A percentile compares a stretch with the other conserved stretches of the same genome.
These are phyloP conservation scores for Theristicus caerulescens DNA, from an alignment of 2,113 vertebrate genomes.

Conservation along the genomic window DNA sequence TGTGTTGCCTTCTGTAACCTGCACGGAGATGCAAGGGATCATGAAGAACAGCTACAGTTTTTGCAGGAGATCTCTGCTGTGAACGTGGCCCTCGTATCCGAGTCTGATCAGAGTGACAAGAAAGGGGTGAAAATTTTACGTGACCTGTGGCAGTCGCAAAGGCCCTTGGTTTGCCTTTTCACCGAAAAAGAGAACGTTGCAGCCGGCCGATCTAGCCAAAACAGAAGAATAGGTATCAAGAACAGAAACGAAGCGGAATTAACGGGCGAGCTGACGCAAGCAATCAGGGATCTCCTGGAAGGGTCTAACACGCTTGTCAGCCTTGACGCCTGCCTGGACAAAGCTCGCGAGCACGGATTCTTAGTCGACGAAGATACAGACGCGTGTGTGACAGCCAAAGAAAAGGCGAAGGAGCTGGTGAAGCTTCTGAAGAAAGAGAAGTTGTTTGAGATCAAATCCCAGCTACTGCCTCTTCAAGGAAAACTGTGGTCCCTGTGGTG, in stretches of 20 bases:
- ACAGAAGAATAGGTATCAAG: conserved; percentile 56
- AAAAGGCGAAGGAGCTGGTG: conserved; percentile 1
- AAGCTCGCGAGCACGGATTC: conserved; percentile 37
- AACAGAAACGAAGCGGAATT: conserved; percentile 68
- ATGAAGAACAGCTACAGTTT: conserved; percentile 50
- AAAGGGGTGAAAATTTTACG: conserved; percentile 11
- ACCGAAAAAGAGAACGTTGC: conserved; percentile 11
- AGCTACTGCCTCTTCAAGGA: conserved; percentile 67
- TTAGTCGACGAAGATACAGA: conserved; percentile 58
- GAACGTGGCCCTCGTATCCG: conserved; percentile 59
- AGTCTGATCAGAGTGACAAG: not conserved
- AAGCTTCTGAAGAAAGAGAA: conserved; percentile 24
- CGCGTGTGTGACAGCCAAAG: conserved; percentile 36
- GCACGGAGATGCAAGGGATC: conserved; percentile 63
- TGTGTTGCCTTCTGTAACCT: conserved; percentile 77
- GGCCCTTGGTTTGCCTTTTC: conserved; percentile 69
- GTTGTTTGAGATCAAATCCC: conserved; percentile 65
- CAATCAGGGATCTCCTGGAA: conserved; percentile 37
- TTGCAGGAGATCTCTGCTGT: conserved; percentile 68
- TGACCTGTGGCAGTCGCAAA: conserved; percentile 17
- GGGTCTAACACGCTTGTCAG: not conserved
- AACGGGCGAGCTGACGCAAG: conserved; percentile 21
- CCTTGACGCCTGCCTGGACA: conserved; percentile 5
- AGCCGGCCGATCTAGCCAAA: not conserved
- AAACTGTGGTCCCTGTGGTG: conserved; percentile 68